Evolutionary conservation across 2,888 invertebrate genomes (phyloP), one percentile per base, ranked within the genome.

Genomic region (Andricus curvator): DNA sequence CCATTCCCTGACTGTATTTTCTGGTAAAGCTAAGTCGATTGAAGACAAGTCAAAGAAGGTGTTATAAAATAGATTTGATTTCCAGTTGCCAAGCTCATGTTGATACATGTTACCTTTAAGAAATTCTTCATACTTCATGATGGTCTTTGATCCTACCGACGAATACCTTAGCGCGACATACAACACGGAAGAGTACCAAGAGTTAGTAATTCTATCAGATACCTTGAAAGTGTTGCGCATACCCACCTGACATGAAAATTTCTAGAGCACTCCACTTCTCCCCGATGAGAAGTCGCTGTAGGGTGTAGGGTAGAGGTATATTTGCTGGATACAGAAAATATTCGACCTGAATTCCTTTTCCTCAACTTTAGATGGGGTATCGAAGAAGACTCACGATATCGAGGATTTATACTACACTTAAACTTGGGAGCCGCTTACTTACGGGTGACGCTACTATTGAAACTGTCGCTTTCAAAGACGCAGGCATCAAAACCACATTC

Each of bases 361-460:
- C 15, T 70, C 80, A 84, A 84, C 80, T 83, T 84, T 83, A 78
- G 78, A 82, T 79, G 82, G 81, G 83, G 82, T 83, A 83, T 83
- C 83, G 83, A 82, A 81, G 79, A 81, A 80, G 80, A 82, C 80
- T 83, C 81, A 79, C 85, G 85, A 86, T 87, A 87, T 86, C 84
- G 84, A 81, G 82, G 86, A 88, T 87, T 89, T 89, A 87, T 88
- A 85, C 83, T 84, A 81, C 83, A 87, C 82, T 84, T 82, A 81
- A 82, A 84, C 83, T 82, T 81, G 80, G 68, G 76, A 81, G 80
- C 82, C 84, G 78, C 80, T 84, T 82, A 78, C 81, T 84, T 83
- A 78, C 78, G 78, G 67, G 78, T 83, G 78, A 81, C 79, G 78
- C 83, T 82, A 81, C 85, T 83, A 86, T 85, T 87, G 86, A 85